These are phyloP conservation scores for Dicerorhinus sumatrensis DNA, from an alignment of 2,113 vertebrate species.

Conservation along the genomic window DNA sequence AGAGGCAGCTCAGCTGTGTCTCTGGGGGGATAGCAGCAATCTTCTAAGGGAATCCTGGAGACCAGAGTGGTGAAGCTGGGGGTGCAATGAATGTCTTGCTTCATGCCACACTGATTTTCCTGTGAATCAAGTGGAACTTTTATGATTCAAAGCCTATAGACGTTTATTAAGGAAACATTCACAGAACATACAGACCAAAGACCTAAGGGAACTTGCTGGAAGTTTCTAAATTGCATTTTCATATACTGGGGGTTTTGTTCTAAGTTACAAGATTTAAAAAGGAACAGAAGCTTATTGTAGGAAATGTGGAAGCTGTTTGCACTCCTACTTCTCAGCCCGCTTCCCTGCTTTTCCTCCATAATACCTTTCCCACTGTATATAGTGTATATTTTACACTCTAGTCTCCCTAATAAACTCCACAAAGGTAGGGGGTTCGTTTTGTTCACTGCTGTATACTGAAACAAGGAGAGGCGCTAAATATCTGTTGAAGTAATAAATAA, in stretches of 20 bases:
- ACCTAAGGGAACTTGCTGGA: neutral
- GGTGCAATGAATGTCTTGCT: neutral
- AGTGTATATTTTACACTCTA: neutral
- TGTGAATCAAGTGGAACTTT: neutral
- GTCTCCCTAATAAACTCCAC: neutral
- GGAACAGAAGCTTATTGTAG: neutral
- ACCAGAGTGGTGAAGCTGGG: neutral
- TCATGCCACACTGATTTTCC: neutral
- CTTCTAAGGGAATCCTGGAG: neutral
- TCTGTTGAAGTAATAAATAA: neutral
- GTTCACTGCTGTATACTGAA: neutral
- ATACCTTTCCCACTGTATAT: neutral
- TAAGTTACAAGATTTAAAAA: conserved; percentile 10
- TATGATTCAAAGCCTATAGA: neutral
- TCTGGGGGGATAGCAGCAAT: neutral
- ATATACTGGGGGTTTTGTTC: neutral
- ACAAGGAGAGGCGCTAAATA: neutral
- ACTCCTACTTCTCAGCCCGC: neutral
- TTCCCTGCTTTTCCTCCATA: neutral
- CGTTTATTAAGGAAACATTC: conserved; percentile 50
- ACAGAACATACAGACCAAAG: neutral
- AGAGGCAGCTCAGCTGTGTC: neutral
- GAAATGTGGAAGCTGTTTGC: neutral
- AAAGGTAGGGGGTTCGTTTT: neutral
- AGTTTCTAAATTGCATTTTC: conserved; percentile 40